A percentile compares a stretch with the other conserved stretches of the same genome.
These are phyloP conservation scores for Pomatostomus ruficeps DNA, from an alignment of 2,113 vertebrate genomes.

Conservation along the genomic window DNA sequence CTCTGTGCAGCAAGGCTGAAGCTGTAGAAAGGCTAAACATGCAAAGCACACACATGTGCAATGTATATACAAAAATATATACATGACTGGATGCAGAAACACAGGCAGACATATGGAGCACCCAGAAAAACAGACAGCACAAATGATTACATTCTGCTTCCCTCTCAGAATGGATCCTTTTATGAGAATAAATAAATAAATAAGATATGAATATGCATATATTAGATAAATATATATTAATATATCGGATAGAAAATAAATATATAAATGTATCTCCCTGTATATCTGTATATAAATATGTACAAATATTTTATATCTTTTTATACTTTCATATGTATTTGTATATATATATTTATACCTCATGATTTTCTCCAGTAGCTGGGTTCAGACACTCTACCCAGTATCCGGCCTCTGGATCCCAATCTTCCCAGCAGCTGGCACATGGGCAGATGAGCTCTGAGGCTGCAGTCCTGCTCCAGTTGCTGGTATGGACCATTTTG, in stretches of 20 bases:
- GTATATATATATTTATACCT: not conserved
- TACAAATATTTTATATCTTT: not conserved
- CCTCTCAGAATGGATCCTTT: not conserved
- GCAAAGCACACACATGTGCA: too few species aligned
- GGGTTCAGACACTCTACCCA: not conserved
- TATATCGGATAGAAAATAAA: not conserved
- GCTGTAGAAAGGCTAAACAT: not conserved
- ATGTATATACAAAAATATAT: not conserved
- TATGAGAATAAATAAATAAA: not conserved
- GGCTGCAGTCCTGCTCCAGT: not conserved
- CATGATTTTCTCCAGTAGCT: not conserved
- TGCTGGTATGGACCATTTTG: not conserved
- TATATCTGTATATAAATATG: not conserved
- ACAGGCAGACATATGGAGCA: not conserved
- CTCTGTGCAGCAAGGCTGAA: not conserved
- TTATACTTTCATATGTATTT: not conserved
- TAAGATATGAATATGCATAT: not conserved
- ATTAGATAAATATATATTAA: not conserved
- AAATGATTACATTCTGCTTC: not conserved
- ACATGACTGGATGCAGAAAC: not conserved
- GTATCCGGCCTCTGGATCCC: not conserved
- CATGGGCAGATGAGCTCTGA: rapidly evolving
- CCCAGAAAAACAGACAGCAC: not conserved
- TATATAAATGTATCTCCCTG: too few species aligned
- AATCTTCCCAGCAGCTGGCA: not conserved